Evolutionary conservation across 2,797 vertebrate genomes (phyloP), one percentile per base, ranked within the genome.

Genomic region (Manis pentadactyla): DNA sequence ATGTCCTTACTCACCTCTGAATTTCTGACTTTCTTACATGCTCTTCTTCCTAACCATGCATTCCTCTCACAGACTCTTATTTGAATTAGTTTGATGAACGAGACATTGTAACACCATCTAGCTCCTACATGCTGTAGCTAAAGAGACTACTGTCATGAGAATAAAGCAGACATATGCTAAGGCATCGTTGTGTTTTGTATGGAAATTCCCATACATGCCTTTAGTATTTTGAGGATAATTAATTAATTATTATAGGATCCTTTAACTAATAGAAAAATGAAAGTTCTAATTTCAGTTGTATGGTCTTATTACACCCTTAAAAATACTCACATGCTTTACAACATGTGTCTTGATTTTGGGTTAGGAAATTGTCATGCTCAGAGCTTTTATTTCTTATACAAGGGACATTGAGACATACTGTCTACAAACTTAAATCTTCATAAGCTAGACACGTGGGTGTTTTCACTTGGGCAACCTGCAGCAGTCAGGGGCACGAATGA

Each of bases 201-300:
- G 21, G 37, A 81, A 93, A 85, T 92, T 85, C 29, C 21, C 51
- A 83, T 5, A 34, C 1, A 10, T 53, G 61, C 10, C n/a, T 57
- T 95, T 84, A 87, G 18, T 73, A 88, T 84, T 27, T 46, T 77
- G n/a, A 81, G 12, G 17, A 46, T 71, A 90, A 64, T n/a, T 90
- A 85, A 86, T 29, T 57, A 61, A 68, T 82, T 53, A 78, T 63
- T 86, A 49, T 34, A 19, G 7, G 5, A 49, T 78, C 15, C 51
- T 25, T 34, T 88, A 78, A 85, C 46, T 14, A n/a, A 59, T 11
- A 74, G 66, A 83, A 93, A 92, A 92, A 66, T 69, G 21, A 84
- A 86, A 84, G 15, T 31, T 96, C 34, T 87, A 29, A 53, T 93
- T 84, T 83, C 17, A 87, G 21, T 61, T 49, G 2, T 68, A 31